Conservation (phyloP, 2,888 invertebrate species). For the Eueremaeus valkanovi region DNA sequence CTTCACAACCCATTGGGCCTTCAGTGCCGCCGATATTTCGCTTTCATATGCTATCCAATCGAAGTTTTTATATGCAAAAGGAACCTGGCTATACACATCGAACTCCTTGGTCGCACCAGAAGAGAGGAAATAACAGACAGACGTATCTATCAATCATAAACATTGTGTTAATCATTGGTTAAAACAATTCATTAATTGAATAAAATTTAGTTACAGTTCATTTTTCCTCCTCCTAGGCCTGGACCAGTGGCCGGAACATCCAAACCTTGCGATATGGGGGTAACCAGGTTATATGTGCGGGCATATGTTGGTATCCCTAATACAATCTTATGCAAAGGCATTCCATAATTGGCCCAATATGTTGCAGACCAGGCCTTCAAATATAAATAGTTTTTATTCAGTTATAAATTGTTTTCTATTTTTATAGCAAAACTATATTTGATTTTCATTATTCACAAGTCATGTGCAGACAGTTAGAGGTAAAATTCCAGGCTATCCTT, state of each 20-base stretch:
- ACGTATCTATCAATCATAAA: constrained; percentile 53
- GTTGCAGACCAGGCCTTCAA: constrained; percentile 67
- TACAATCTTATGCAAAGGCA: constrained; percentile 71
- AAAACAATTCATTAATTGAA: background rate
- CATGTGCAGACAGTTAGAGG: too few species aligned
- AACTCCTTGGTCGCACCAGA: constrained; percentile 60
- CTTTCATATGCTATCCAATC: constrained; percentile 85
- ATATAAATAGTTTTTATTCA: background rate
- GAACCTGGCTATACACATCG: constrained; percentile 68
- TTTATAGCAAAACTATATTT: too few species aligned
- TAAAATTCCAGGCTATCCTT: too few species aligned
- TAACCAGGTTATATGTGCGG: constrained; percentile 68
- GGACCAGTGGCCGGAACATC: constrained; percentile 67
- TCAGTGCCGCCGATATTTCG: constrained; percentile 64
- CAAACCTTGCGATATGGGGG: constrained; percentile 63
- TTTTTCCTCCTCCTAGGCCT: constrained; percentile 69
- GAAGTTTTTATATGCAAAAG: constrained; percentile 64
- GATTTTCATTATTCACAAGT: too few species aligned
- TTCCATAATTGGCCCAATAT: constrained; percentile 70
- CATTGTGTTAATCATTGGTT: too few species aligned
- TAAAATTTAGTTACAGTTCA: constrained; percentile 55
- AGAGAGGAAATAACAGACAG: constrained; percentile 63
- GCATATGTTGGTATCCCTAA: constrained; percentile 85
- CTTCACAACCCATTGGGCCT: constrained; percentile 53
- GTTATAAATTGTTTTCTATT: background rate